Conservation (phyloP, 1,140 invertebrate species). For the Cherax destructor region DNA sequence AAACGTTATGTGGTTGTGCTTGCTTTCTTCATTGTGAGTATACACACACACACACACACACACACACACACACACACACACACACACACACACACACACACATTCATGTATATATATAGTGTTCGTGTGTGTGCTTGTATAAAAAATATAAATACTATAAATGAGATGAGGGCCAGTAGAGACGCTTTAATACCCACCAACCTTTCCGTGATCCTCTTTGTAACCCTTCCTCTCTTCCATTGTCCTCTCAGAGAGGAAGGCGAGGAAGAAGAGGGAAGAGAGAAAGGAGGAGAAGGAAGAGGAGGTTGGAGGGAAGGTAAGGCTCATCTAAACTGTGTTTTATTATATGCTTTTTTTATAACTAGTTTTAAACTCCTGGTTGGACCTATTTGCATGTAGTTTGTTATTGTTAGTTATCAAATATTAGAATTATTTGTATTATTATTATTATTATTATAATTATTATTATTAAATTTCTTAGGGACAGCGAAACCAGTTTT, state of each 20-base stretch:
- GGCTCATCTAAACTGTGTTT: not conserved
- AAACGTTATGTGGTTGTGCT: too few relatives aligned
- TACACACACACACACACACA: too few relatives aligned
- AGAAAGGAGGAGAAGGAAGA: not conserved
- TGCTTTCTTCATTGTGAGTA: too few relatives aligned
- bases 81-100: not conserved
- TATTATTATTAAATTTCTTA: too few relatives aligned
- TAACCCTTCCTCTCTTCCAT: conserved; percentile 26
- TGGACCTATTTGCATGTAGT: too few relatives aligned
- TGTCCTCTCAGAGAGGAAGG: not conserved
- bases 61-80: not conserved
- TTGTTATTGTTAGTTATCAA: too few relatives aligned
- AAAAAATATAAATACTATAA: conserved; percentile 36
- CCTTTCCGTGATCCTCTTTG: conserved; percentile 38
- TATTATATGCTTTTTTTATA: too few relatives aligned
- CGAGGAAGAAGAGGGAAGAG: not conserved
- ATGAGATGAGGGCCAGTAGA: conserved; percentile 49
- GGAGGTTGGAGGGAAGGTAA: not conserved
- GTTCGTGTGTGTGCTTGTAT: not conserved
- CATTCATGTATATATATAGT: too few relatives aligned
- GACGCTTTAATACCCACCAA: conserved; percentile 43
- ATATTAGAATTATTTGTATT: too few relatives aligned
- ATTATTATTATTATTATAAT: too few relatives aligned
- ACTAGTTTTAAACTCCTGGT: too few relatives aligned
- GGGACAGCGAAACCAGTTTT: too few relatives aligned